Evolutionary conservation across 2,888 invertebrate species (phyloP).

Genomic region (Drosophila ustulata): DNA sequence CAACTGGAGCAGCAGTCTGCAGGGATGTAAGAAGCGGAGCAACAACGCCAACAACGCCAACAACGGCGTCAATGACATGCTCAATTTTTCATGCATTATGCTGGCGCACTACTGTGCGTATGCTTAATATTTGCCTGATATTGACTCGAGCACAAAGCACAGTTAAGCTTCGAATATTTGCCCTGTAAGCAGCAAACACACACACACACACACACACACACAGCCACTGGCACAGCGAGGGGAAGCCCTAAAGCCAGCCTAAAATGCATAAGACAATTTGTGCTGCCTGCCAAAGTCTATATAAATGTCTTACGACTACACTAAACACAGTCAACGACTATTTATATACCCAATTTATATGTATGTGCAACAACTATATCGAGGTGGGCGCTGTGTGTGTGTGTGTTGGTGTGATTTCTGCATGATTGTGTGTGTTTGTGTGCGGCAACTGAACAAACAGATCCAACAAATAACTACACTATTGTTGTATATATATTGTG

Average conservation of each 20-base stretch:
- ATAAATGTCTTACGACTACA: slow-evolving; percentile 55
- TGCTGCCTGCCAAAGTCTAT: slow-evolving; percentile 49
- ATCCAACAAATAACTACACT: slow-evolving; percentile 56
- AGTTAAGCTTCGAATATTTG: slow-evolving; percentile 78
- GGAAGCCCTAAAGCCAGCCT: slow-evolving; percentile 56
- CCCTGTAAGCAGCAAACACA: slow-evolving; percentile 42
- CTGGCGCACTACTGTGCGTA: slow-evolving; percentile 60
- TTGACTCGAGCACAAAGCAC: slow-evolving; percentile 65
- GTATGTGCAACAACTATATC: slow-evolving; percentile 5
- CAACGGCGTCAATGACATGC: slow-evolving; percentile 74
- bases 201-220: slow-evolving; percentile 3
- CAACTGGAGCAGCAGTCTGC: slow-evolving; percentile 6
- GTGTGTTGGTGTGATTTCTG: slow-evolving; percentile 2
- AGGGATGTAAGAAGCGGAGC: slow-evolving; percentile 1
- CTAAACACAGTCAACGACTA: slow-evolving; percentile 28
- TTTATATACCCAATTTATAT: slow-evolving; percentile 30
- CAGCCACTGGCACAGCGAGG: background rate
- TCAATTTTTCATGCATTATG: slow-evolving; percentile 79
- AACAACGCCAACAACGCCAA: slow-evolving; percentile 15
- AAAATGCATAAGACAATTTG: slow-evolving; percentile 77
- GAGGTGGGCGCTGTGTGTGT: background rate
- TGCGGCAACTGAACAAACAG: slow-evolving; percentile 41
- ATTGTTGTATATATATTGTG: slow-evolving; percentile 38
- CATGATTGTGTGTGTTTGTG: background rate
- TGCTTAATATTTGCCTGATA: slow-evolving; percentile 74